Conservation (phyloP, 2,888 invertebrate genomes). For the Achlya flavicornis region DNA sequence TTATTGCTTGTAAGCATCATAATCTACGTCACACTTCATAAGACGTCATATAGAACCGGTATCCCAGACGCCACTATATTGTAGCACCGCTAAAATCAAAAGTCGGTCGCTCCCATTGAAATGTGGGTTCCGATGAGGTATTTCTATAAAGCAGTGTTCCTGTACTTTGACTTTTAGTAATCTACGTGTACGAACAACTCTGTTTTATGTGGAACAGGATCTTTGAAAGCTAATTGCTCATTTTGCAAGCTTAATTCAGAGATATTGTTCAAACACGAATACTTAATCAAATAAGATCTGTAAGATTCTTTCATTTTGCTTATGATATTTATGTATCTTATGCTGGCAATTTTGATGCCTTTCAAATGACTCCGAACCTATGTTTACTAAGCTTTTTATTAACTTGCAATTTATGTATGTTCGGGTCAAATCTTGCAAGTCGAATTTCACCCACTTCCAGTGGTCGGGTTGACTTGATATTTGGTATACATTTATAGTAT, state of each 20-base stretch:
- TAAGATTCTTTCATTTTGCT: too few species aligned
- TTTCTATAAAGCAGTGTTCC: neutral
- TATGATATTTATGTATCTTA: too few species aligned
- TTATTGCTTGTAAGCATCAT: neutral
- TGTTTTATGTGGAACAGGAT: neutral
- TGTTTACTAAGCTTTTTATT: too few species aligned
- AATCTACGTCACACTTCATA: neutral
- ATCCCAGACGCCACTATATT: neutral
- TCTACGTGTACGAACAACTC: neutral
- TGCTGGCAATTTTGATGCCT: too few species aligned
- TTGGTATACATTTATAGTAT: too few species aligned
- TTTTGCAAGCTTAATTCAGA: neutral
- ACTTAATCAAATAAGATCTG: too few species aligned
- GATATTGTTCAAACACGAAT: too few species aligned
- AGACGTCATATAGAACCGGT: conserved; percentile 1
- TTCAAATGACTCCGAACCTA: too few species aligned
- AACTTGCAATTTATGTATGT: too few species aligned
- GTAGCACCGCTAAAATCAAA: neutral
- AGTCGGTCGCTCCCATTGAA: neutral
- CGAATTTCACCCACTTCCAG: too few species aligned
- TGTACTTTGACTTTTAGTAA: neutral
- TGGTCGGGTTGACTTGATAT: too few species aligned
- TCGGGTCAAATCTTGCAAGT: too few species aligned
- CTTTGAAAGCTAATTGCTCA: neutral
- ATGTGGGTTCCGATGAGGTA: neutral